Evolutionary conservation across 2,797 vertebrate species (phyloP).

Genomic region (Nannoperca australis): DNA sequence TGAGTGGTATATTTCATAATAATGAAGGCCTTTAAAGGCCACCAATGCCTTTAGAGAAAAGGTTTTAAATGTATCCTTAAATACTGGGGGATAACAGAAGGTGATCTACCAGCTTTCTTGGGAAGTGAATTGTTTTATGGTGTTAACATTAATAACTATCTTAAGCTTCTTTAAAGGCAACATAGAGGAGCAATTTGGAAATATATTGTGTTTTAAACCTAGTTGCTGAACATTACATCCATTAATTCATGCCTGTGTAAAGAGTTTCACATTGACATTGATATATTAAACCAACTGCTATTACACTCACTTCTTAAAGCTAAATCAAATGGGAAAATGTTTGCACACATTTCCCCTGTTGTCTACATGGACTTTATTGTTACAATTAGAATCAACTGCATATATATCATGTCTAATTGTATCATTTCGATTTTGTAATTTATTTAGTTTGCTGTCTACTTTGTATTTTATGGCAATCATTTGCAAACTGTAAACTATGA

Average conservation of each 20-base stretch:
- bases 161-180: slow-evolving; percentile 2
- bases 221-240: neutral
- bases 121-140: neutral
- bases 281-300: neutral
- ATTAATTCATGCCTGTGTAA: neutral
- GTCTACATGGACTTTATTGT: neutral
- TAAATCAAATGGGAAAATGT: neutral
- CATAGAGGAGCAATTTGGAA: neutral
- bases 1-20: neutral
- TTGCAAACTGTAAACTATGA: neutral
- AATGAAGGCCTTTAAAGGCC: neutral
- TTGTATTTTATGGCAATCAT: neutral
- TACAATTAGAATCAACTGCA: neutral
- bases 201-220: neutral
- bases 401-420: neutral
- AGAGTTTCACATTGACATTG: neutral
- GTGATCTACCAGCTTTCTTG: neutral
- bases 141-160: neutral
- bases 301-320: neutral
- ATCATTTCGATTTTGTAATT: neutral
- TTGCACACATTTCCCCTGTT: neutral
- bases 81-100: neutral
- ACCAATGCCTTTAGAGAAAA: neutral
- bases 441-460: neutral
- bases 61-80: slow-evolving; percentile 19